These are phyloP conservation scores for Ammodramus savannarum DNA, from an alignment of 2,113 vertebrate species.

Conservation along the genomic window DNA sequence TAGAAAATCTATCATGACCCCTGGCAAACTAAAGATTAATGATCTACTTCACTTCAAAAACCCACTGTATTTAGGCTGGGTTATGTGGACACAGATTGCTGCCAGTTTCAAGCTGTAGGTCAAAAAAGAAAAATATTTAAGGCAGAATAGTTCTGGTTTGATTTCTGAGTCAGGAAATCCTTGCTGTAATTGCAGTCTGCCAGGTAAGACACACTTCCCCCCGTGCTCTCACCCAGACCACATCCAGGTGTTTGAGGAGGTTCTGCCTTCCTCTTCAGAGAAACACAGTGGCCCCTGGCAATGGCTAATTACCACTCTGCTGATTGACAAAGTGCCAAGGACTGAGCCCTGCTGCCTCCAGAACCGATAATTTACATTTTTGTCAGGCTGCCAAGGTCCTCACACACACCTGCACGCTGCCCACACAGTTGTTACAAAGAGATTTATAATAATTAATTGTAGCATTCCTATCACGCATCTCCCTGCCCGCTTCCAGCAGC, in stretches of 20 bases:
- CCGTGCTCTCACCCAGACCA: neutral
- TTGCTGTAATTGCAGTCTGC: neutral
- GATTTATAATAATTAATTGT: slow-evolving; percentile 41
- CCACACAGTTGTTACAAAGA: neutral
- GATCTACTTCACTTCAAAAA: neutral
- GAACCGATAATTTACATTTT: slow-evolving; percentile 21
- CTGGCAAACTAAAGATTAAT: neutral
- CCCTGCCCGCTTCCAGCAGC: neutral
- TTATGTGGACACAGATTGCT: neutral
- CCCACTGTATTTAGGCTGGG: neutral
- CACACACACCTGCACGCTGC: slow-evolving; percentile 17
- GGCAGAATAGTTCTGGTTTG: neutral
- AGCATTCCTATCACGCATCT: slow-evolving; percentile 24
- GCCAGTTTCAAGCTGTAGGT: neutral
- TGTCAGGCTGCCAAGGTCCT: slow-evolving; percentile 36
- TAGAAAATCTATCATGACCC: neutral
- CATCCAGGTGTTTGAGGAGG: slow-evolving; percentile 34
- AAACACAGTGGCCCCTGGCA: neutral
- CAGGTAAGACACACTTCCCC: neutral
- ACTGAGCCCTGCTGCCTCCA: neutral
- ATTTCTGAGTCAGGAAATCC: slow-evolving; percentile 9
- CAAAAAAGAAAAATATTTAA: neutral
- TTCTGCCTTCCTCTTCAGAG: neutral
- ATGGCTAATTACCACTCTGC: slow-evolving; percentile 22
- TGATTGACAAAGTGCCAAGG: neutral